Evolutionary conservation across 2,113 vertebrate genomes (phyloP).

Genomic region (Menidia beryllina): DNA sequence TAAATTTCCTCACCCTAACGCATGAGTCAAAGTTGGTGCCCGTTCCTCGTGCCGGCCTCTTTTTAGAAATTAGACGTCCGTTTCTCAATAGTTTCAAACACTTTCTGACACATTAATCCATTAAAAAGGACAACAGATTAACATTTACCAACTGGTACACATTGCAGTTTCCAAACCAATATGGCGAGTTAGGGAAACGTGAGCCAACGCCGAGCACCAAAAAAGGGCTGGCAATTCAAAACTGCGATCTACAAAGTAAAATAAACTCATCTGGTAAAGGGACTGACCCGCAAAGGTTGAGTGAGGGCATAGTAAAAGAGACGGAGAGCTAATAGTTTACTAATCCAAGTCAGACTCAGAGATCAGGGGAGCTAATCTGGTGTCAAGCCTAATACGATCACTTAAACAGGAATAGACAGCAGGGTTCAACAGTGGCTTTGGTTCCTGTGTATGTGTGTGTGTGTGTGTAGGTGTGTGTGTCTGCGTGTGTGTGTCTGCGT

Average conservation of each 20-base stretch:
- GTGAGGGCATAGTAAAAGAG: constrained; percentile 26
- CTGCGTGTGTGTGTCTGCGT: too few species aligned
- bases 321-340: constrained; percentile 44
- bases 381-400: constrained; percentile 73
- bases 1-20: not conserved
- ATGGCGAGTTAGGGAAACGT: not conserved
- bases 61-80: constrained; percentile 5
- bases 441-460: constrained; percentile 13
- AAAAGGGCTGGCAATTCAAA: constrained; percentile 2
- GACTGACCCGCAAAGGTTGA: constrained; percentile 2
- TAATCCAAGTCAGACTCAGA: constrained; percentile 53
- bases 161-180: not conserved
- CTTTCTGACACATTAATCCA: constrained; percentile 14
- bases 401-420: constrained; percentile 68
- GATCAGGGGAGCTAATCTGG: constrained; percentile 69
- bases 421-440: constrained; percentile 56
- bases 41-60: not conserved
- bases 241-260: not conserved
- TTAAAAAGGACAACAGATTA: constrained; percentile 6
- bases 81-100: constrained; percentile 4
- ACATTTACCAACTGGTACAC: constrained; percentile 5
- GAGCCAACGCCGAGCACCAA: not conserved
- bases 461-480: too few species aligned
- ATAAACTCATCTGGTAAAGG: not conserved
- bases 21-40: not conserved